Evolutionary conservation across 2,113 vertebrate species (phyloP), one percentile per base, ranked within the genome.

Genomic region (Motacilla alba): DNA sequence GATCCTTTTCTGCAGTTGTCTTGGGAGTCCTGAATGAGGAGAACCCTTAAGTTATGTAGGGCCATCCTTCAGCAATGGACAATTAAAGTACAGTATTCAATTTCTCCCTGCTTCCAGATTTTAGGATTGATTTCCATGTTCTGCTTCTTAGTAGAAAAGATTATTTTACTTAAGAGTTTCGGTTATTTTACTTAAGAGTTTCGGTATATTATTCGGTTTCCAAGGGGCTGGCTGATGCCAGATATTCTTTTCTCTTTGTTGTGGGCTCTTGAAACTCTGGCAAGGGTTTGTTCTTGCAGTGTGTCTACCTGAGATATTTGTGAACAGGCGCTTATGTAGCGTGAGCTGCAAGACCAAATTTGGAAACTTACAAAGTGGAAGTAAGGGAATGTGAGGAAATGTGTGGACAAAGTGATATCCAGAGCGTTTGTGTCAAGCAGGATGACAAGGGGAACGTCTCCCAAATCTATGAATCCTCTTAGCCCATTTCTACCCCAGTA

Each of bases 291-390:
- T 49, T 69, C 41, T 90, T 87, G 39, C 6, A 31, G 22, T 50
- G 44, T 50, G 37, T 43, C 8, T 44, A 27, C 20, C 18, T 3
- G 7, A 60, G 23, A 18, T 60, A n/a, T 31, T 35, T 81, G 15
- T 39, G 37, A 68, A 23, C 30, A 52, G 37, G 13, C 13, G 12
- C 3, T 56, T 1, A 1, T 47, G 26, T 23, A 64, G 15, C 0
- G 0, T 77, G 44, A 76, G 41, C 44, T 83, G 63, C 15, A 83
- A 55, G 33, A 76, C 11, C 35, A 55, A 22, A 5, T 59, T 43
- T 73, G 28, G 28, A 69, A 78, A 44, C 7, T 22, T 60, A 16
- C 3, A 28, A 60, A 16, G 30, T 23, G 26, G 10, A 81, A 73
- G 14, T 47, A 39, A 74, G 21, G 21, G 44, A 77, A 23, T 44